These are phyloP conservation scores for Diprion similis DNA, from an alignment of 1,140 invertebrate species.

Conservation along the genomic window DNA sequence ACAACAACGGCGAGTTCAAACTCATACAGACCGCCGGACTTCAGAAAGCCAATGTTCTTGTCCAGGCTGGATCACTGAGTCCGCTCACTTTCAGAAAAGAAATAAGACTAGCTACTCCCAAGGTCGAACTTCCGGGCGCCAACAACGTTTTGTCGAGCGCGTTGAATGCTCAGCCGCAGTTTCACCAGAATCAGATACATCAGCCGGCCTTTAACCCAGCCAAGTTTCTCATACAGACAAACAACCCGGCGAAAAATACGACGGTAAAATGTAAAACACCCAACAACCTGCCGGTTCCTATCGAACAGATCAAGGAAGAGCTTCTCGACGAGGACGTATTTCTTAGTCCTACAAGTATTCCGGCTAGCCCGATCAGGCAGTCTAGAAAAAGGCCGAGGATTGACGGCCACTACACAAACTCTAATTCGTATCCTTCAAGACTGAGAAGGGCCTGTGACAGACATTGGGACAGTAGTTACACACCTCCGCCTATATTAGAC, in stretches of 20 bases:
- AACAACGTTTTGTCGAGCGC: slow-evolving; percentile 28
- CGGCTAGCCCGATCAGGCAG: slow-evolving; percentile 68
- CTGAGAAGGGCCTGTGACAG: slow-evolving; percentile 65
- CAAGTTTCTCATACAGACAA: slow-evolving; percentile 55
- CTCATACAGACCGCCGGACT: slow-evolving; percentile 65
- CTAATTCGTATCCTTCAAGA: slow-evolving; percentile 64
- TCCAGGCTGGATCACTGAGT: slow-evolving; percentile 53
- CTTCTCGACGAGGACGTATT: slow-evolving; percentile 73
- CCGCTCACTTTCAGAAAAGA: slow-evolving; percentile 57
- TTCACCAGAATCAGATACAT: slow-evolving; percentile 14
- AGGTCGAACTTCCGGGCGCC: slow-evolving; percentile 45
- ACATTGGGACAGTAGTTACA: slow-evolving; percentile 76
- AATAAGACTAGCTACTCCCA: slow-evolving; percentile 47
- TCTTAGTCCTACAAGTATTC: slow-evolving; percentile 75
- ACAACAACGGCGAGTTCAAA: slow-evolving; percentile 71
- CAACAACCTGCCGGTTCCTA: slow-evolving; percentile 48
- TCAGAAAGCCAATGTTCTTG: slow-evolving; percentile 62
- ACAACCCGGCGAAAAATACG: slow-evolving; percentile 33
- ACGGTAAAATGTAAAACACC: slow-evolving; percentile 46
- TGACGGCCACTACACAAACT: slow-evolving; percentile 64
- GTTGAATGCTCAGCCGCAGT: slow-evolving; percentile 31
- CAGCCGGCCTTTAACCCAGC: slow-evolving; percentile 52
- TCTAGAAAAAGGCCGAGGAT: slow-evolving; percentile 71
- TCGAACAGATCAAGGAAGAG: slow-evolving; percentile 66
- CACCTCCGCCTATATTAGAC: slow-evolving; percentile 90